Evolutionary conservation across 2,888 invertebrate species (phyloP).

Genomic region (Eulithis testata): DNA sequence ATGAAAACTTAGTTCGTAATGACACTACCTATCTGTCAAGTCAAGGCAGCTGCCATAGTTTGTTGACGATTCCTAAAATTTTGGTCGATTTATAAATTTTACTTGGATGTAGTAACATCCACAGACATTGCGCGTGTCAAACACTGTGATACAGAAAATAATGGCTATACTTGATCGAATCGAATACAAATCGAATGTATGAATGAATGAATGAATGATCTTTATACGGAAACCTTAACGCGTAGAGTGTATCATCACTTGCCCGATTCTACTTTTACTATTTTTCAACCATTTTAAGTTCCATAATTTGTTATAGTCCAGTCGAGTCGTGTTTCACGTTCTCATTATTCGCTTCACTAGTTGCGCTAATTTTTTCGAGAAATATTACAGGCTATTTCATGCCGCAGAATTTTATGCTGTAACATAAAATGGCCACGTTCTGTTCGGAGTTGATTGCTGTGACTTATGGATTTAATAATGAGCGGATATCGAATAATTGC

Average conservation of each 20-base stretch:
- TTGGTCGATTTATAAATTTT: too few species aligned
- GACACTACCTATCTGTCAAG: too few species aligned
- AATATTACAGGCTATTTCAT: conserved; percentile 75
- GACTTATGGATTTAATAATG: conserved; percentile 63
- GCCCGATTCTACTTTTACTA: conserved; percentile 43
- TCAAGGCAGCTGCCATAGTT: too few species aligned
- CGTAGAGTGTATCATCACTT: not conserved
- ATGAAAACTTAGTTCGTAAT: too few species aligned
- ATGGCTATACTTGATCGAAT: too few species aligned
- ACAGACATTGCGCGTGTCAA: too few species aligned
- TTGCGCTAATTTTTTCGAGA: conserved; percentile 78
- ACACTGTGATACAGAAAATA: too few species aligned
- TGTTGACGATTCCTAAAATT: too few species aligned
- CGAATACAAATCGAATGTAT: too few species aligned
- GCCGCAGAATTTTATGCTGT: conserved; percentile 68
- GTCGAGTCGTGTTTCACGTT: conserved; percentile 76
- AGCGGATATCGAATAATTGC: conserved; percentile 47
- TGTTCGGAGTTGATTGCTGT: conserved; percentile 61
- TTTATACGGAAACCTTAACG: not conserved
- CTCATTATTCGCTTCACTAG: conserved; percentile 80
- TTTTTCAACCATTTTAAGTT: conserved; percentile 74
- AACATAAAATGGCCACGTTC: conserved; percentile 66
- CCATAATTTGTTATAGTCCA: conserved; percentile 73
- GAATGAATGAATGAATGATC: too few species aligned
- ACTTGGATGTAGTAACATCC: too few species aligned